These are phyloP conservation scores for Anarsia innoxiella DNA, from an alignment of 2,888 invertebrate genomes.

Conservation along the genomic window DNA sequence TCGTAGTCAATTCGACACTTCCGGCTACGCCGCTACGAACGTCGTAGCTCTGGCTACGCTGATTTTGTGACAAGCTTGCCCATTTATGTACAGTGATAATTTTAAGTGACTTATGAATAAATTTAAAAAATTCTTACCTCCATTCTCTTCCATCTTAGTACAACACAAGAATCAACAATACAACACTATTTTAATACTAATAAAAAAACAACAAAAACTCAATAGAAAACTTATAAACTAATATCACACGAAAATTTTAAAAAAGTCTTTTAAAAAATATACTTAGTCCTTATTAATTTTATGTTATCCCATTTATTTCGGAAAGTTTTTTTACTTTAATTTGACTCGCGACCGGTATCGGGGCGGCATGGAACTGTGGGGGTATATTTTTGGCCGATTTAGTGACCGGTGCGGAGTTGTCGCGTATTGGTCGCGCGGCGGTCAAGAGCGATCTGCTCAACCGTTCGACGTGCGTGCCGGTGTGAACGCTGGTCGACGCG, in stretches of 20 bases:
- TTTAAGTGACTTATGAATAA: neutral
- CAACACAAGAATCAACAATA: slow-evolving; percentile 25
- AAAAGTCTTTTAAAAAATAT: neutral
- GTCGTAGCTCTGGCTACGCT: too few species aligned
- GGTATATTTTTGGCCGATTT: too few species aligned
- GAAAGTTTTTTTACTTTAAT: neutral
- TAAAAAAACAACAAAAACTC: too few species aligned
- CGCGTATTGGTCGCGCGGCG: too few species aligned
- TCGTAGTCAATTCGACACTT: neutral
- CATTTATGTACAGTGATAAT: neutral
- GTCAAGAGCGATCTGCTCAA: too few species aligned
- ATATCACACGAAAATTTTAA: slow-evolving; percentile 8
- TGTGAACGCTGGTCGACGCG: neutral
- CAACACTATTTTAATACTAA: slow-evolving; percentile 27
- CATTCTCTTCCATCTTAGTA: slow-evolving; percentile 55
- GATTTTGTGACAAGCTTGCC: too few species aligned
- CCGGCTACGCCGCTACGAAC: too few species aligned
- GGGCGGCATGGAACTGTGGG: neutral
- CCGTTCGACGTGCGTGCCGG: neutral
- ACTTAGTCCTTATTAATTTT: neutral
- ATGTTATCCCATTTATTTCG: neutral
- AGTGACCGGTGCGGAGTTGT: too few species aligned
- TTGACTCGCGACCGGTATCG: neutral
- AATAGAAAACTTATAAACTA: slow-evolving; percentile 4
- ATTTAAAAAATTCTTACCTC: slow-evolving; percentile 36